Evolutionary conservation across 2,113 vertebrate genomes (phyloP), one percentile per base, ranked within the genome.

Genomic region (Antechinus stuartii): DNA sequence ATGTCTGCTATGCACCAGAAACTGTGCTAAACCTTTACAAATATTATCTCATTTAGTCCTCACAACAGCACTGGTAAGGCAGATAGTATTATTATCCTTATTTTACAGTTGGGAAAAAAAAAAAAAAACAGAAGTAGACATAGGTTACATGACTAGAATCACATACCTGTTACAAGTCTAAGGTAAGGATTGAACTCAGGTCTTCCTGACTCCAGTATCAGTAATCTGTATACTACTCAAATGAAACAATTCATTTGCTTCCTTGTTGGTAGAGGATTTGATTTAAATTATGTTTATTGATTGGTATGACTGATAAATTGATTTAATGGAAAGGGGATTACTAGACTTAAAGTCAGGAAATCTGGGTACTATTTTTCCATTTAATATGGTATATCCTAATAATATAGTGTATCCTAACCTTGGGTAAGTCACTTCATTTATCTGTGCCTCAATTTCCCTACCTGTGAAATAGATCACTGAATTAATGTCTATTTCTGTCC

Each of bases 291-390:
- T 42, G 16, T 22, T 84, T 22, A 42, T 84, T 0, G 2, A 42
- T 1, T 0, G n/a, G 6, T 11, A 5, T 4, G 30, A 27, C 9
- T 0, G 0, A 30, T 46, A 90, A 16, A 1, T 0, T 55, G 2
- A 26, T 19, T 5, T 0, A 54, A 16, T n/a, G 25, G 3, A 49
- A 76, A 57, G 25, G 6, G 0, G 9, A 14, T 2, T 19, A 30
- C 8, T 26, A 4, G 3, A 27, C 22, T n/a, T 0, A 0, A 19
- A 46, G 1, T 16, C 9, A 27, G 35, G 0, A 19, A 19, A 25
- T 95, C 14, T 42, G 19, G 14, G n/a, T 23, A 61, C 57, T 76
- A n/a, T n/a, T 76, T 4, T 76, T 76, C 35, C 35, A 26, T 25
- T 68, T n/a, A 49, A 27, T 1, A 2, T 46, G 22, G 11, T 8